Evolutionary conservation across 2,888 invertebrate genomes (phyloP).

Genomic region (Bedellia somnulentella): DNA sequence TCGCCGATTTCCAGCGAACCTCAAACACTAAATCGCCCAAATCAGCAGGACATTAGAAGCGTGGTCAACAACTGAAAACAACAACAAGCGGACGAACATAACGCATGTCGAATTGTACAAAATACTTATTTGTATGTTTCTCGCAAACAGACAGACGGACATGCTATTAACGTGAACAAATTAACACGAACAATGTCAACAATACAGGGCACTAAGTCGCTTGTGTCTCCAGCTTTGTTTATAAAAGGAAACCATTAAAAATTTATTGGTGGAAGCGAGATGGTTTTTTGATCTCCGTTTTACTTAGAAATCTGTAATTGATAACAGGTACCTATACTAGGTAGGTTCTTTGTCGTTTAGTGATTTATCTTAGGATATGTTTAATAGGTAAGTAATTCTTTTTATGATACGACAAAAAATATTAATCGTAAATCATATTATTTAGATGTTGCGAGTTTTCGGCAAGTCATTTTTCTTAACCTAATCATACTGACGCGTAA

Average conservation of each 20-base stretch:
- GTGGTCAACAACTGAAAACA: constrained; percentile 10
- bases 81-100: constrained; percentile 13
- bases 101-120: constrained; percentile 36
- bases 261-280: constrained; percentile 27
- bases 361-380: too few relatives aligned
- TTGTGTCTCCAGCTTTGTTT: constrained; percentile 33
- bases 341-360: too few relatives aligned
- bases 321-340: too few relatives aligned
- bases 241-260: constrained; percentile 42
- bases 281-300: constrained; percentile 16
- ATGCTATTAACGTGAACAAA: constrained; percentile 34
- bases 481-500: too few relatives aligned
- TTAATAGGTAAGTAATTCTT: too few relatives aligned
- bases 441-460: too few relatives aligned
- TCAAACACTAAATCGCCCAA: too few relatives aligned
- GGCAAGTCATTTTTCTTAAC: too few relatives aligned
- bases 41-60: constrained; percentile 13
- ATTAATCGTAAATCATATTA: too few relatives aligned
- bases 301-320: constrained; percentile 33
- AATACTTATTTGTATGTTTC: constrained; percentile 33
- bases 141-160: constrained; percentile 26
- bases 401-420: too few relatives aligned
- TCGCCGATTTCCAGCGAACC: too few relatives aligned
- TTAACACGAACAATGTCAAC: constrained; percentile 34
- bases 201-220: constrained; percentile 21